Evolutionary conservation across 2,113 vertebrate genomes (phyloP).

Genomic region (Hylia prasina): DNA sequence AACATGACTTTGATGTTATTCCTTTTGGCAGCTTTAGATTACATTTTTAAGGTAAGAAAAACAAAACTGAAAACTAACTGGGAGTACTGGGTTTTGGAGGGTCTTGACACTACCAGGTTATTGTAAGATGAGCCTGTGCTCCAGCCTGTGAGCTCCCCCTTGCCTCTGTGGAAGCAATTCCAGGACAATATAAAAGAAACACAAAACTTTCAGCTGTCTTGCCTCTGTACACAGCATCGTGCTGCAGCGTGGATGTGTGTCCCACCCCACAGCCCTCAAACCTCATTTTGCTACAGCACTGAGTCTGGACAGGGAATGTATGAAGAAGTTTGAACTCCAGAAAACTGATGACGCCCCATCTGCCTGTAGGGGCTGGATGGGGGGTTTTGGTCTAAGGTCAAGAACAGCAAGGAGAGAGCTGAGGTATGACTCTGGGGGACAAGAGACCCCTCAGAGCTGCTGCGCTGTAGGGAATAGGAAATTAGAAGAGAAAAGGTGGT

Average conservation of each 20-base stretch:
- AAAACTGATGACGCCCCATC: neutral
- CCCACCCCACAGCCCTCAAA: neutral
- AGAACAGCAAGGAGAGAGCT: neutral
- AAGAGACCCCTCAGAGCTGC: neutral
- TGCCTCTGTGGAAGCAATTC: neutral
- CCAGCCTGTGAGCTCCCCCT: neutral
- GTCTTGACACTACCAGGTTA: neutral
- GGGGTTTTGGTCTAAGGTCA: neutral
- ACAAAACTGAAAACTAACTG: neutral
- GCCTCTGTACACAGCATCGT: rapidly evolving
- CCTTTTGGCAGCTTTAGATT: neutral
- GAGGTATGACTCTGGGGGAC: too few species aligned
- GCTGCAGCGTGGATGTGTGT: rapidly evolving
- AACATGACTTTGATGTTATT: neutral
- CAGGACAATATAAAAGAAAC: neutral
- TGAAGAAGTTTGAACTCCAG: neutral
- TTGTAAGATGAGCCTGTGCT: neutral
- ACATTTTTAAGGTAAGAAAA: neutral
- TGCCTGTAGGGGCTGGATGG: neutral
- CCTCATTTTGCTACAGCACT: neutral
- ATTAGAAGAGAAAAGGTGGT: too few species aligned
- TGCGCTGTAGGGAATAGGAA: neutral
- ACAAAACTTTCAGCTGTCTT: neutral
- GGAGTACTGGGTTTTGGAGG: neutral
- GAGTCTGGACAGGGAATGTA: rapidly evolving